Base-by-base conservation (phyloP, 2,797 vertebrate species). In the Phaenicophaeus curvirostris region DNA sequence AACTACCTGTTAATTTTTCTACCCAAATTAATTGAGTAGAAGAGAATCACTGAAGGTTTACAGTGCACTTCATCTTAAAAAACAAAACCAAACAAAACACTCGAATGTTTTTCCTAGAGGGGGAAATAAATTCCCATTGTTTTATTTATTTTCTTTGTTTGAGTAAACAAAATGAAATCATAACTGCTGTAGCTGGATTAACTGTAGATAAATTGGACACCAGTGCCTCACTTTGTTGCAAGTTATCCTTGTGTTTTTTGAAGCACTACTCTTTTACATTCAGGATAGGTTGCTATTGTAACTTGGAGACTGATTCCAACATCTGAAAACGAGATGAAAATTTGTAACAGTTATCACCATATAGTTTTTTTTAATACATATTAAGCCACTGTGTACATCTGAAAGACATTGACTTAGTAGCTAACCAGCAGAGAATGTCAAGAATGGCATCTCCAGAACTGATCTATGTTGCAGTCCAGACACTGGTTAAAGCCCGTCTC, bases 101-200 rank as follows among this genome's bases (percentile, higher is more conserved):
- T 17, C 6, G 20, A 28, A 82, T 71, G 11, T 30, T 79, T 69
- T 72, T 63, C 13, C 17, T 76, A 14, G 15, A 39, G 8, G 6
- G n/a, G 23, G 55, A 74, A 79, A 62, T 76, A 17, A 51, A 68
- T 90, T 75, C 17, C 8, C 1, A 2, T 30, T 73, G 27, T 39
- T 37, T 71, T 80, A 31, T 92, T 94, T 92, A 31, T 92, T 94
- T 92, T 83, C 8, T 75, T 90, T 89, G 73, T 63, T 75, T 95
- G 46, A 71, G 11, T 20, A 75, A 71, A 30, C 24, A 65, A 44
- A 33, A 35, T 61, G 42, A 61, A 81, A 41, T 72, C 4, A 4
- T 75, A 66, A 55, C 15, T 75, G 2, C 31, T 48, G 13, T 73
- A 57, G 33, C 24, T 71, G 35, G 1, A 3, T 62, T 55, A 28